Evolutionary conservation across 1,140 invertebrate genomes (phyloP), one percentile per base, ranked within the genome.

Genomic region (Leguminivora glycinivorella): DNA sequence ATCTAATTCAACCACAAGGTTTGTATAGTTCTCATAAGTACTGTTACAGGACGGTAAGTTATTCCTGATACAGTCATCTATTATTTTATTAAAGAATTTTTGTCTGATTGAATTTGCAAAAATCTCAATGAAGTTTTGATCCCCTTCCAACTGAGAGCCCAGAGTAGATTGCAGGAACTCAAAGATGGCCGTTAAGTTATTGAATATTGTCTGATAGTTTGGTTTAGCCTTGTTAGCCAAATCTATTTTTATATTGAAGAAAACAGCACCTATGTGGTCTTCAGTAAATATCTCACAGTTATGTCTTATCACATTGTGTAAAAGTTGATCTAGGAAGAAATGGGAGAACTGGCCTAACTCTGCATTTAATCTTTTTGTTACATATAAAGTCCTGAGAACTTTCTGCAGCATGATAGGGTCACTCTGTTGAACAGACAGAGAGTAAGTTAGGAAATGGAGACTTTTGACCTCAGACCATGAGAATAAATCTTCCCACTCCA

Each of bases 261-360:
- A 75, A 24, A 91, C 69, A 60, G 86, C 81, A 56, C 87, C 86
- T 17, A 84, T 80, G 29, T 84, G 74, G 68, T 91, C 88, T 71
- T 91, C 88, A 24, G 83, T 89, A 24, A 82, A 89, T 70, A 91
- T 91, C n/a, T 88, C 85, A 81, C 89, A 91, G 69, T 88, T 89
- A 47, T 90, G 79, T 58, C 74, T 82, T 26, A 90, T 87, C 2
- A 91, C 76, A 77, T 88, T 84, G 56, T 88, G 81, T 17, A 91
- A 69, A 1, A 91, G 56, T 70, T 86, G 75, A 34, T 88, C 74
- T 29, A 89, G 81, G 74, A 91, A 91, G 70, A 90, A 90, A 72
- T 90, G 72, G 47, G 87, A 87, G 75, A 91, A 91, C 10, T 81
- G 29, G 24, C 77, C 76, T 14, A 91, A 76, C 68, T 89, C 88